Evolutionary conservation across 1,140 invertebrate species (phyloP).

Genomic region (Listronotus oregonensis): DNA sequence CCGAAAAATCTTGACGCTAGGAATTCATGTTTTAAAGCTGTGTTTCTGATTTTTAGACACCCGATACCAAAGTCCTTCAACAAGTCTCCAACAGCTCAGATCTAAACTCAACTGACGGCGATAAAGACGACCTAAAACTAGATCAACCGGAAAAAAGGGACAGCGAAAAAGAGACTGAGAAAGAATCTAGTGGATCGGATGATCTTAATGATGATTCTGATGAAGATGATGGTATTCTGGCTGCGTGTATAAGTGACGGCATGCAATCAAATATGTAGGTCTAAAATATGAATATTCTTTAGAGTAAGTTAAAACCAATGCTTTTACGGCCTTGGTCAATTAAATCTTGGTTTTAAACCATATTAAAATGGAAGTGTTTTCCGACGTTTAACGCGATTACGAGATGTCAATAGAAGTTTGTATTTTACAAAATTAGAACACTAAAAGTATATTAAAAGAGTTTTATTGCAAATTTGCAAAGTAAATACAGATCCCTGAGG

Average conservation of each 20-base stretch:
- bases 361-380: no score
- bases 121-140: slow-evolving; percentile 16
- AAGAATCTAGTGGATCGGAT: slow-evolving; percentile 34
- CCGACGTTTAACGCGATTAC: no score
- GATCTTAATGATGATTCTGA: slow-evolving; percentile 44
- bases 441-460: no score
- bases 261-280: slow-evolving; percentile 68
- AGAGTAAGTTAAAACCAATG: no score
- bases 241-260: slow-evolving; percentile 72
- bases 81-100: not conserved
- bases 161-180: slow-evolving; percentile 27
- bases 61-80: slow-evolving; percentile 21
- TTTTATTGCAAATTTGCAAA: no score
- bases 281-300: not conserved
- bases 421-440: no score
- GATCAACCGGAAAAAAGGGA: slow-evolving; percentile 35
- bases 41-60: slow-evolving; percentile 1
- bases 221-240: slow-evolving; percentile 66
- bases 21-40: no score
- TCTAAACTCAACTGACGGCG: not conserved
- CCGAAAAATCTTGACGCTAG: no score
- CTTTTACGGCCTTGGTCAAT: no score
- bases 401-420: no score
- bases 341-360: no score
- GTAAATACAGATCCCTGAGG: no score